A percentile compares a stretch with the other conserved stretches of the same genome.
Evolutionary conservation across 2,888 invertebrate genomes (phyloP).

Genomic region (Pterobdella sp.): DNA sequence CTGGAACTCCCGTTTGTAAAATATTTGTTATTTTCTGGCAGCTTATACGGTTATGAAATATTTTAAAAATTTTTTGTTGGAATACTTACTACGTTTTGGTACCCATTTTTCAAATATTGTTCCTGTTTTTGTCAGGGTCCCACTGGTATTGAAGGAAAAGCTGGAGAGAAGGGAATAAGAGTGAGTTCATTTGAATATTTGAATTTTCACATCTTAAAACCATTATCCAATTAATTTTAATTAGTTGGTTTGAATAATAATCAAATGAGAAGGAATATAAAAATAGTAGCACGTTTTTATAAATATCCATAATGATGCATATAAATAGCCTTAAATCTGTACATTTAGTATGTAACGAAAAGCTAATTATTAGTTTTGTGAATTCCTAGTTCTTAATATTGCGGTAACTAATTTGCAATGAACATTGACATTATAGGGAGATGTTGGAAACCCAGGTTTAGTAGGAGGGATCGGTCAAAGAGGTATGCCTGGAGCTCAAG

Average conservation of each 20-base stretch:
- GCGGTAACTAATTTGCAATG: background rate
- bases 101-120: too few species aligned
- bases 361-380: too few species aligned
- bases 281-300: background rate
- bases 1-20: constrained; percentile 20
- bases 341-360: too few species aligned
- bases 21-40: constrained; percentile 6
- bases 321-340: too few species aligned
- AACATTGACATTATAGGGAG: constrained; percentile 24
- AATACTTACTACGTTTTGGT: too few species aligned
- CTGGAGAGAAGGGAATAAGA: constrained; percentile 36
- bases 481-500: constrained; percentile 31
- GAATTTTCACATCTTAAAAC: background rate
- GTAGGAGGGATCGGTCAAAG: constrained; percentile 28
- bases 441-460: constrained; percentile 29
- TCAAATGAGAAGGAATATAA: too few species aligned
- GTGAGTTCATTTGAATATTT: constrained; percentile 29
- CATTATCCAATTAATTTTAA: background rate
- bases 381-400: too few species aligned
- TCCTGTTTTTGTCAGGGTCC: constrained; percentile 28
- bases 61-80: too few species aligned
- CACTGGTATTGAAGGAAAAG: constrained; percentile 31
- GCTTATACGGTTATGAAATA: background rate
- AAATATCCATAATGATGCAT: too few species aligned
- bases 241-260: background rate